Evolutionary conservation across 2,113 vertebrate species (phyloP).

Genomic region (Oreochromis tanganicae): DNA sequence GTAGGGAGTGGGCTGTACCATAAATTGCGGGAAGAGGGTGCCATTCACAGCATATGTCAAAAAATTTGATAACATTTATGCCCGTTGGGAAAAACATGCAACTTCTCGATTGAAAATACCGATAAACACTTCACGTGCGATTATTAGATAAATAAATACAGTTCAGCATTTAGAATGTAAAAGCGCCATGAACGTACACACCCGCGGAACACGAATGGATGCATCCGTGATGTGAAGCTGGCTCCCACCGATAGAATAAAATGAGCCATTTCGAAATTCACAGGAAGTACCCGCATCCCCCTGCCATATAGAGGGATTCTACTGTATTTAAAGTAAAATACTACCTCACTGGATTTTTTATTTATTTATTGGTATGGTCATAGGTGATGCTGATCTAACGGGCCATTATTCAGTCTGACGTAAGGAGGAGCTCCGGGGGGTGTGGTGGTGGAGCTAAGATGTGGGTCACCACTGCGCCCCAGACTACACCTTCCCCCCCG

Average conservation of each 20-base stretch:
- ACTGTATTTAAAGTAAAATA: not conserved
- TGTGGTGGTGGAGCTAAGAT: constrained; percentile 24
- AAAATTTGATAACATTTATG: not conserved
- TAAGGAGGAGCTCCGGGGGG: constrained; percentile 36
- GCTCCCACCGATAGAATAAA: constrained; percentile 54
- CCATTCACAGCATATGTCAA: not conserved
- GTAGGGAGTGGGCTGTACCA: constrained; percentile 69
- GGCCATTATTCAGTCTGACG: constrained; percentile 47
- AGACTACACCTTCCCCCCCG: constrained; percentile 20
- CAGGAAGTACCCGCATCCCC: constrained; percentile 4
- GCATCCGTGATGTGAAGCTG: constrained; percentile 28
- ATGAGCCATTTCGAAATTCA: constrained; percentile 34
- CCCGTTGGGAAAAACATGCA: not conserved
- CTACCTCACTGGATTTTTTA: not conserved
- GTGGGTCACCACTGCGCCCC: constrained; percentile 58
- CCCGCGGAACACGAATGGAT: constrained; percentile 15
- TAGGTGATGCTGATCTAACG: not conserved
- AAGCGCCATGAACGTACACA: fast-evolving
- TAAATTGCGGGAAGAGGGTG: not conserved
- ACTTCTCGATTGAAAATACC: fast-evolving
- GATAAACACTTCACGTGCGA: fast-evolving
- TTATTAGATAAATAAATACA: not conserved
- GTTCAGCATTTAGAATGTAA: fast-evolving
- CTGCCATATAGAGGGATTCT: not conserved
- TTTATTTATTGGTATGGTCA: not conserved